Conservation (phyloP, 2,888 invertebrate species). For the Drosophila macrospina region DNA sequence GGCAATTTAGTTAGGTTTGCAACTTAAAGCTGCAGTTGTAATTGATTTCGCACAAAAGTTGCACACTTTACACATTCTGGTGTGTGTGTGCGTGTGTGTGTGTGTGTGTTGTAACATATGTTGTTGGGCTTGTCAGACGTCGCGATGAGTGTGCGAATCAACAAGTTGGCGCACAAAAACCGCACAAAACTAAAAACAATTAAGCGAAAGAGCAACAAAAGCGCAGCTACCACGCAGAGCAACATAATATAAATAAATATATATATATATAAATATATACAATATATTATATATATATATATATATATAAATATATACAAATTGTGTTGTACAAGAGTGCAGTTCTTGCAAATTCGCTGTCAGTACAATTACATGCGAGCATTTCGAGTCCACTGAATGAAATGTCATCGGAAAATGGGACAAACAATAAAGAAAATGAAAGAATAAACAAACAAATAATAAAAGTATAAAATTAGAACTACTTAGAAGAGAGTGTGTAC, state of each 20-base stretch:
- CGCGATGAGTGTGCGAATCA: slow-evolving; percentile 62
- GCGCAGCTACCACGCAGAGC: neutral
- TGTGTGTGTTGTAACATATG: neutral
- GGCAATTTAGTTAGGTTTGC: no score
- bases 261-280: slow-evolving; percentile 8
- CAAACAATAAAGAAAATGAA: slow-evolving; percentile 5
- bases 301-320: neutral
- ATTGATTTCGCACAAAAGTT: no score
- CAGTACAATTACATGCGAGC: slow-evolving; percentile 38
- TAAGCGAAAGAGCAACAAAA: slow-evolving; percentile 22
- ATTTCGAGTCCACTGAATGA: slow-evolving; percentile 50
- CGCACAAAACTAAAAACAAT: slow-evolving; percentile 18
- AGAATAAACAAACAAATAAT: slow-evolving; percentile 10
- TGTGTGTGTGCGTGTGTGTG: no score
- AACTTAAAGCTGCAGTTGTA: no score
- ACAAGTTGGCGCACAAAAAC: slow-evolving; percentile 60
- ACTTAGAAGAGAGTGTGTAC: slow-evolving; percentile 21
- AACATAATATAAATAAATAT: slow-evolving; percentile 24
- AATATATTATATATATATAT: neutral
- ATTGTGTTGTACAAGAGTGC: no score
- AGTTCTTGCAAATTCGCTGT: slow-evolving; percentile 31
- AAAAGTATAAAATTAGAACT: slow-evolving; percentile 34
- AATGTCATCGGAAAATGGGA: slow-evolving; percentile 54
- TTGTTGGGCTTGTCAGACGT: slow-evolving; percentile 46
- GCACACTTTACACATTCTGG: no score